These are phyloP conservation scores for Scaptodrosophila latifasciaeformis DNA, from an alignment of 2,888 invertebrate species.

Conservation along the genomic window DNA sequence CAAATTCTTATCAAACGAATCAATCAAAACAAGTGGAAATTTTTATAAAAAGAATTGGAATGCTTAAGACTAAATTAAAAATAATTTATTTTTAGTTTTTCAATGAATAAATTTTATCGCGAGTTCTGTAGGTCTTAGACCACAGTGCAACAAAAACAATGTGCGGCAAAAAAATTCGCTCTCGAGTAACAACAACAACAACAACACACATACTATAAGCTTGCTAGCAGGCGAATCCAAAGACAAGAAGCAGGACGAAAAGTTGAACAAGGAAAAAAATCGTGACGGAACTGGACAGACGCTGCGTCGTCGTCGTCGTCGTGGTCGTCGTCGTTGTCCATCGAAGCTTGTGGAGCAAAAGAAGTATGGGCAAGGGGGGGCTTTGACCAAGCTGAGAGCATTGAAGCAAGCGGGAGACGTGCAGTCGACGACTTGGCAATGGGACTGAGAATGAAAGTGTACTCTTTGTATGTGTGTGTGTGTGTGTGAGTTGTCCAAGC, in stretches of 20 bases:
- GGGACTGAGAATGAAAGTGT: constrained; percentile 67
- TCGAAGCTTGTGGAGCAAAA: constrained; percentile 20
- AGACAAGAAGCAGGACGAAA: constrained; percentile 70
- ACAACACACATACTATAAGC: constrained; percentile 21
- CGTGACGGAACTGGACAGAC: constrained; percentile 64
- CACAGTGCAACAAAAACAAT: constrained; percentile 66
- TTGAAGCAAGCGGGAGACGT: background rate
- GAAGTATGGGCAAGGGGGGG: constrained; percentile 22
- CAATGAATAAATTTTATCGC: background rate
- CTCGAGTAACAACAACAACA: constrained; percentile 45
- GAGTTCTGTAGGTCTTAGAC: background rate
- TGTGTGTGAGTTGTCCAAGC: constrained; percentile 42
- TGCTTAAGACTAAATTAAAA: constrained; percentile 24
- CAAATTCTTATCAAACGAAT: too few relatives aligned
- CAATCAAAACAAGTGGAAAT: background rate
- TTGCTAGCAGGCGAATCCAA: constrained; percentile 56
- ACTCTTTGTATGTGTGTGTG: too few relatives aligned
- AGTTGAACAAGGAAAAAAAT: constrained; percentile 46
- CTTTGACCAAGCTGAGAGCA: constrained; percentile 25
- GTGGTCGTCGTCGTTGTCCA: too few relatives aligned
- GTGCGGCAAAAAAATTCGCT: constrained; percentile 56
- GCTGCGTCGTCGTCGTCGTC: too few relatives aligned
- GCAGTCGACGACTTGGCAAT: constrained; percentile 18
- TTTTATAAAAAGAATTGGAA: background rate
- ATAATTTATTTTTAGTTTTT: constrained; percentile 11